A percentile compares a stretch with the other conserved stretches of the same genome.
phyloP scores from a whole-genome alignment of 2,797 vertebrate genomes.

The Poecile montanus region DNA sequence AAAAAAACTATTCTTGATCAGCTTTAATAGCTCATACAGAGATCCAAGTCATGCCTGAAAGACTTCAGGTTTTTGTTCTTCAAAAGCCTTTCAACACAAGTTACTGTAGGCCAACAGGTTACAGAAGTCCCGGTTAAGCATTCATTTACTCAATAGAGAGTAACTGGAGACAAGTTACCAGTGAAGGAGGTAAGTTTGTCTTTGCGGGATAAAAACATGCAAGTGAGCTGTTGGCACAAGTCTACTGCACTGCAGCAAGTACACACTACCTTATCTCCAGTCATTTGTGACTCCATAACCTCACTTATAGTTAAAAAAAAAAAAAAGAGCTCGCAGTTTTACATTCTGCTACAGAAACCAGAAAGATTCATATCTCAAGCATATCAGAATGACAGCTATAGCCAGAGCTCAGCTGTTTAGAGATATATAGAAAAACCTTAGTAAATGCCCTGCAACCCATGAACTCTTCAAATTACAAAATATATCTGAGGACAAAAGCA shows the following conservation, averaged over 20 bases:
- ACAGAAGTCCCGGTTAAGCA: neutral
- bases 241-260: neutral
- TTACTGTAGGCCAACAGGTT: conserved; percentile 10
- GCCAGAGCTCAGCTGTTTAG: neutral
- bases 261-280: neutral
- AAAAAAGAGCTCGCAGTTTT: neutral
- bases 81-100: neutral
- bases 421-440: neutral
- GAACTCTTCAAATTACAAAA: neutral
- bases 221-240: neutral
- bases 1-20: neutral
- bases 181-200: neutral
- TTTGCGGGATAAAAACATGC: neutral
- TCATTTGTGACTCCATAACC: neutral
- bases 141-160: neutral
- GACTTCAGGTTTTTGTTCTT: conserved; percentile 21
- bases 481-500: neutral
- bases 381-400: neutral
- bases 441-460: neutral
- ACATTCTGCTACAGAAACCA: neutral
- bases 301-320: neutral
- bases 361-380: neutral
- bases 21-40: neutral
- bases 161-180: neutral
- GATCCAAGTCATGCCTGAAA: neutral